Base-by-base conservation (phyloP, 2,113 vertebrate species). In the Ellobius talpinus region DNA sequence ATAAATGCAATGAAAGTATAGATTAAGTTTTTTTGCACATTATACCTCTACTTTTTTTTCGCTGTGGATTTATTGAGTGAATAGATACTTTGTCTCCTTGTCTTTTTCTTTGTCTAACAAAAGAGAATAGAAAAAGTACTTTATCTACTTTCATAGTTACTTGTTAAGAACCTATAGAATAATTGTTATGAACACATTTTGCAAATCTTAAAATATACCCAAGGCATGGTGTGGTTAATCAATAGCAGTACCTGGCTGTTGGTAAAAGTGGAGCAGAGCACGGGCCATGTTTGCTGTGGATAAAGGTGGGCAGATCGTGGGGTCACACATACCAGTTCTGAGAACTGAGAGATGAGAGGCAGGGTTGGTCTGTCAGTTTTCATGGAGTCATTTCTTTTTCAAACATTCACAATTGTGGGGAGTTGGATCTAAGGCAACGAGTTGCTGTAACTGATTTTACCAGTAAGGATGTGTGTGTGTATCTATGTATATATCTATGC, bases 61-160 rank as follows among this genome's bases (percentile, higher is more conserved):
- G 79, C 87, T 6, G 5, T 85, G 74, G n/a, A 58, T 90, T 93
- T 94, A 50, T 78, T 89, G 74, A 96, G 72, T 87, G 70, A 85
- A 81, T 93, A 61, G 85, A 76, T 94, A 52, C 1, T 63, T 95
- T 88, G 77, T 93, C 21, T 89, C 39, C 16, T 78, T 95, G 23
- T 52, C 16, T 95, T 63, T 81, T 84, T 94, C 33, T 21, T 87
- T 94, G 81, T 23, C 19, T 81, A 92, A 90, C 33, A 90, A 87
- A 61, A 90, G 29, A 87, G 9, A 45, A 12, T 87, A 58, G 76
- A 45, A 90, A 21, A 66, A 88, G 1, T 76, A 85, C 81, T 87
- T 93, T 3, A 89, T 84, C 47, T 70, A 50, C 42, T 94, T 89
- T 96, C 23, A 74, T 19, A 87, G 24, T 73, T 78, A 47, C 33